Percentiles rank a stretch among this genome's conserved stretches.
Conservation (phyloP, 2,797 vertebrate species). For the Microctenopoma steveboyesi region DNA sequence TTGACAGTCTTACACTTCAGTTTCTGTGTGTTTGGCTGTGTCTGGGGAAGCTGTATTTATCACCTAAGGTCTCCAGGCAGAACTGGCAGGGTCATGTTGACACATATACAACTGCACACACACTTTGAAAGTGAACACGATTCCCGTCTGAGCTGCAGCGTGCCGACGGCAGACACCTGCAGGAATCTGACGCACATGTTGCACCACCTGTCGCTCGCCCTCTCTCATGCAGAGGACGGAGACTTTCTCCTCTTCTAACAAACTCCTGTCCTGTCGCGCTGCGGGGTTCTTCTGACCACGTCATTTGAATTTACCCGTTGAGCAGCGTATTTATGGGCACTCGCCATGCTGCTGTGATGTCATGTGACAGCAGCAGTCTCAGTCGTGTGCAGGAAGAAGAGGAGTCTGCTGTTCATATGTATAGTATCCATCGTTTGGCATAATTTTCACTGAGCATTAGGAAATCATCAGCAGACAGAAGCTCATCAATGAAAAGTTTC, state of each 20-base stretch:
- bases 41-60: conserved; percentile 18
- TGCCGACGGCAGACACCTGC: conserved; percentile 12
- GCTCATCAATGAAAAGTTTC: no score
- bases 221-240: neutral
- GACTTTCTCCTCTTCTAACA: neutral
- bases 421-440: no score
- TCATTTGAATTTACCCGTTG: conserved; percentile 12
- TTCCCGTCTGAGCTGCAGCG: neutral
- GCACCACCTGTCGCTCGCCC: neutral
- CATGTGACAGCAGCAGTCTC: conserved; percentile 39
- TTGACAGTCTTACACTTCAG: conserved; percentile 18
- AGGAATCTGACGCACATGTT: neutral
- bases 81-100: conserved; percentile 52
- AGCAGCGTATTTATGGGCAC: no score
- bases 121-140: conserved; percentile 16
- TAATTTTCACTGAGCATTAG: no score
- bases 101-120: conserved; percentile 5
- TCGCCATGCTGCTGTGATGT: conserved; percentile 29
- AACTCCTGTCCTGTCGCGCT: neutral
- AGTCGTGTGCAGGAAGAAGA: conserved; percentile 27
- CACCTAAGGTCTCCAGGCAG: conserved; percentile 28
- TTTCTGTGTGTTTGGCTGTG: conserved; percentile 24
- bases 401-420: neutral
- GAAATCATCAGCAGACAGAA: no score
- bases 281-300: neutral